Percentiles rank a stretch among this genome's conserved stretches.
phyloP scores from a whole-genome alignment of 2,888 invertebrate species.

The Athalia circularis region DNA sequence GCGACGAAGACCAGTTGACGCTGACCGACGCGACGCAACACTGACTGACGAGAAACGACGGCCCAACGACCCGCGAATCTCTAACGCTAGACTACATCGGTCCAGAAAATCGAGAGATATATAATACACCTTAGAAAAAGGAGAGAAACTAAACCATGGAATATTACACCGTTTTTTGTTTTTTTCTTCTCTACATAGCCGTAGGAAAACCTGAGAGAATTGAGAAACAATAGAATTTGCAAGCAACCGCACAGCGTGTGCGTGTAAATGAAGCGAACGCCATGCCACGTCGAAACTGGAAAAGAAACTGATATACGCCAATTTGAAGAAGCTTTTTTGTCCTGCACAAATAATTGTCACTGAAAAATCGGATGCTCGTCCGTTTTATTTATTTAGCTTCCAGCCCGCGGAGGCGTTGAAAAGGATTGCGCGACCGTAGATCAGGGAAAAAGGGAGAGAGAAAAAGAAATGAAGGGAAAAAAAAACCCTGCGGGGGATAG shows the following conservation, averaged over 20 bases:
- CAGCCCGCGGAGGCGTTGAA: too few relatives aligned
- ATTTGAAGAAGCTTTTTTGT: too few relatives aligned
- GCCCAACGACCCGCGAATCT: constrained; percentile 73
- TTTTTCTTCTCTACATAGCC: too few relatives aligned
- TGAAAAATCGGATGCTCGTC: too few relatives aligned
- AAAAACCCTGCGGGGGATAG: too few relatives aligned
- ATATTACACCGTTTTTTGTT: neutral
- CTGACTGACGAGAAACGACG: constrained; percentile 69
- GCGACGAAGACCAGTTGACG: constrained; percentile 40
- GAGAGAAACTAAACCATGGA: neutral
- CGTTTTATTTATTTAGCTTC: too few relatives aligned
- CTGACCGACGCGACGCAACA: constrained; percentile 57
- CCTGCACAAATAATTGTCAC: too few relatives aligned
- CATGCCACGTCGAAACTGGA: neutral
- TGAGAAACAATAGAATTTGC: neutral
- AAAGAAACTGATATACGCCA: neutral
- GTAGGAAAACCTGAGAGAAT: neutral
- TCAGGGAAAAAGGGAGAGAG: neutral
- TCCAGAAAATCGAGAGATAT: constrained; percentile 8
- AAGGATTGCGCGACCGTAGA: neutral
- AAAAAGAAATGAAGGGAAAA: neutral
- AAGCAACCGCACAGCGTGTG: too few relatives aligned
- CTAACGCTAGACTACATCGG: neutral
- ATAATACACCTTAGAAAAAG: neutral
- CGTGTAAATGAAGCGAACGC: neutral